These are phyloP conservation scores for Choreutis nemorana DNA, from an alignment of 2,888 invertebrate genomes.

Conservation along the genomic window DNA sequence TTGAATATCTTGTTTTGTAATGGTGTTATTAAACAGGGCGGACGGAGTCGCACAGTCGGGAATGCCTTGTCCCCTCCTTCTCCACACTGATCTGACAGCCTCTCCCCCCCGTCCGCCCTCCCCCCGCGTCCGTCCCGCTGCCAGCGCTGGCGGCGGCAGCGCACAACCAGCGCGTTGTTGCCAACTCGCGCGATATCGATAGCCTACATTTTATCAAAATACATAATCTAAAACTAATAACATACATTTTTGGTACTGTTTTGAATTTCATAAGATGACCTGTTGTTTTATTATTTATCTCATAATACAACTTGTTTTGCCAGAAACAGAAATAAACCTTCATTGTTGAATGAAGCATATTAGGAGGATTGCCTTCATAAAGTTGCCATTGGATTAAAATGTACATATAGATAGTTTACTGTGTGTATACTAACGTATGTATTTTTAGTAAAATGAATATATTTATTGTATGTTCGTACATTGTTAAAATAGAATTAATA, in stretches of 20 bases:
- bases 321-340: not conserved
- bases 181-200: conserved; percentile 12
- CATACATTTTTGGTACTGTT: conserved; percentile 14
- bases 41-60: not conserved
- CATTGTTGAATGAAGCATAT: conserved; percentile 1
- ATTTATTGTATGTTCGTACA: too few species aligned
- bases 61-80: not conserved
- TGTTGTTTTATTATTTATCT: not conserved
- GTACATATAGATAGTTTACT: too few species aligned
- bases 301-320: not conserved
- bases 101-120: conserved; percentile 10
- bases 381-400: conserved; percentile 42
- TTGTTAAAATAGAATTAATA: too few species aligned
- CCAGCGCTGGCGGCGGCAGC: conserved; percentile 11
- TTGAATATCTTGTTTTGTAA: conserved; percentile 10
- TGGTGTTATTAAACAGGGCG: conserved; percentile 5
- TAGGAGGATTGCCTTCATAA: conserved; percentile 19
- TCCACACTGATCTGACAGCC: conserved; percentile 1
- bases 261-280: conserved; percentile 11
- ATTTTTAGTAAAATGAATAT: too few species aligned
- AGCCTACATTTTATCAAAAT: conserved; percentile 5
- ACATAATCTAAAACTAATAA: conserved; percentile 10
- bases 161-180: conserved; percentile 12
- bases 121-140: conserved; percentile 14
- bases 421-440: too few species aligned